phyloP scores from a whole-genome alignment of 2,113 vertebrate species.

The Petroica traversi region DNA sequence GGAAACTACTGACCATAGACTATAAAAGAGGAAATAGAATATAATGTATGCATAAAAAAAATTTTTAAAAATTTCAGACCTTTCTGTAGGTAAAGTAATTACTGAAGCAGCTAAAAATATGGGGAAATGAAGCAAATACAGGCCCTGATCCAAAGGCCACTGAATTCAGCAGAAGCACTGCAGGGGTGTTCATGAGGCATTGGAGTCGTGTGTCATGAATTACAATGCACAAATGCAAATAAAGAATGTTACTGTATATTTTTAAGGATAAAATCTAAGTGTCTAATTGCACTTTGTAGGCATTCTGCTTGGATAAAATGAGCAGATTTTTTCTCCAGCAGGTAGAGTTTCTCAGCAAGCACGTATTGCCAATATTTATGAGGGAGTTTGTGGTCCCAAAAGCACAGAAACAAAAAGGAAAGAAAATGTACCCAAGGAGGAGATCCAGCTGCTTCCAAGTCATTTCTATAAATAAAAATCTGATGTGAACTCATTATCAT shows the following conservation, averaged over 20 bases:
- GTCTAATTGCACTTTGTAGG: neutral
- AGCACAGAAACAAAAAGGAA: neutral
- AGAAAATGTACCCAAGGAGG: neutral
- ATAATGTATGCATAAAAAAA: neutral
- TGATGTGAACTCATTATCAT: neutral
- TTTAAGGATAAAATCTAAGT: neutral
- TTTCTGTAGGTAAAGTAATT: neutral
- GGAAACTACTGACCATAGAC: slow-evolving; percentile 10
- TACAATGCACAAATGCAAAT: neutral
- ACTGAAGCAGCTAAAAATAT: neutral
- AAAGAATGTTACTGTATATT: neutral
- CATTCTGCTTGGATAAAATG: neutral
- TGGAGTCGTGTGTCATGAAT: neutral
- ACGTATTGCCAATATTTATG: neutral
- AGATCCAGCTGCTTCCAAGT: slow-evolving; percentile 5
- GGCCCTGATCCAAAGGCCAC: neutral
- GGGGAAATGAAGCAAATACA: neutral
- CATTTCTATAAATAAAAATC: neutral
- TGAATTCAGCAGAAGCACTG: neutral
- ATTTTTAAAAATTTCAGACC: no score
- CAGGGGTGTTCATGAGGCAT: neutral
- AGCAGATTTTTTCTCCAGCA: slow-evolving; percentile 15
- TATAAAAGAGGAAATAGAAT: slow-evolving; percentile 19
- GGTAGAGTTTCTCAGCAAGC: neutral
- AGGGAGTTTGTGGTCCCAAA: neutral